Evolutionary conservation across 2,113 vertebrate genomes (phyloP), one percentile per base, ranked within the genome.

Genomic region (Cyprinodon brontotheroides): DNA sequence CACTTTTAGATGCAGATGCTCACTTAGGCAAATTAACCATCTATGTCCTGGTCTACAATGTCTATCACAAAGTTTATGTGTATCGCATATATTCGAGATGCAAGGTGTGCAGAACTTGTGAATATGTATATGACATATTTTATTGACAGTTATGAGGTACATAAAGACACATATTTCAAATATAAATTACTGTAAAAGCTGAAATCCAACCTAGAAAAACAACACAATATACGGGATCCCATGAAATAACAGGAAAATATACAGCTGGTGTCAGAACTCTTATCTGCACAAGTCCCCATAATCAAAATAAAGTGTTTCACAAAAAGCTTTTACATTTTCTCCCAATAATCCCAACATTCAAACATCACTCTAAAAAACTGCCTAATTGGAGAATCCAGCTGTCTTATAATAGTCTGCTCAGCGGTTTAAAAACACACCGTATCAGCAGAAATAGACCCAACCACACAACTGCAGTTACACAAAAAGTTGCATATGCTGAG

Each of bases 301-400:
- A 69, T 78, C 75, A 57, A 43, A 71, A 68, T 41, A 71, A 67
- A 53, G 29, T 61, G 72, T 61, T 59, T 22, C 61, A 61, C 57
- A 71, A 61, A 74, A 65, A 80, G 68, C 72, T 43, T 48, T 72
- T 50, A 68, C 68, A 80, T 65, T 77, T 77, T 76, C 68, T 50
- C 61, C 77, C 39, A 68, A 81, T 84, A 65, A 71, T 75, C 65
- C 82, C 61, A 70, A 73, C 70, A 65, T 81, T 83, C 81, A 72
- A 45, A 82, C 83, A 87, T 89, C 69, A 61, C 79, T 87, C 85
- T 81, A 83, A 68, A 50, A 74, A 3, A 4, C 57, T 11, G 41
- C 68, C 87, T 91, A 90, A 91, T 88, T 80, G 79, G 79, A 73
- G 81, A 82, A 89, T 79, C 85, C 82, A 67, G 81, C 81, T 87